These are phyloP conservation scores for Siniperca undulata DNA, from an alignment of 2,797 vertebrate species.

Conservation along the genomic window DNA sequence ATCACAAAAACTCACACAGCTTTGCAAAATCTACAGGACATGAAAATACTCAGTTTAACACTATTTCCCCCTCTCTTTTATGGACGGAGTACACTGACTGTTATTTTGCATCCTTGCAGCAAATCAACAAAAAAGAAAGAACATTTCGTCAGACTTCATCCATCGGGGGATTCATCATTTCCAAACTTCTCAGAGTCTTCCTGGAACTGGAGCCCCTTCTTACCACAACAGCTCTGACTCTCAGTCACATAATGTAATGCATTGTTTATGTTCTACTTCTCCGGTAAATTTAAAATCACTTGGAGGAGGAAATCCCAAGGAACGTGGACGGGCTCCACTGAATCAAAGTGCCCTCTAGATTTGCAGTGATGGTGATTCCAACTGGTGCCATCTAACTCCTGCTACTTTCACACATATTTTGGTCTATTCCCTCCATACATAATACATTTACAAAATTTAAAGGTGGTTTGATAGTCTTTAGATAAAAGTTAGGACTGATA, in stretches of 20 bases:
- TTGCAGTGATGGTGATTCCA: background rate
- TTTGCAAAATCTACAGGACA: background rate
- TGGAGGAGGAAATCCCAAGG: constrained; percentile 22
- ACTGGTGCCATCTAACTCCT: background rate
- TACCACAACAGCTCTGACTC: constrained; percentile 18
- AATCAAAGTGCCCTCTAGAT: background rate
- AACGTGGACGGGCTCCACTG: constrained; percentile 20
- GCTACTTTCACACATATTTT: background rate
- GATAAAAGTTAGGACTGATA: background rate
- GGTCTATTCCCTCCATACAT: background rate
- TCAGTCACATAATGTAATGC: background rate
- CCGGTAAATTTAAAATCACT: constrained; percentile 35
- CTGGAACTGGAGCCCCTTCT: constrained; percentile 12
- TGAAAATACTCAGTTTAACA: background rate
- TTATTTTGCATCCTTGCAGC: background rate
- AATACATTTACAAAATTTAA: background rate
- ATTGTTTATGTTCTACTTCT: constrained; percentile 9
- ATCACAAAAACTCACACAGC: background rate
- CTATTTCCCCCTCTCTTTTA: background rate
- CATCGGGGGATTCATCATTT: constrained; percentile 29
- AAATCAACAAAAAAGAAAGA: constrained; percentile 2
- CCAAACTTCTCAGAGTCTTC: constrained; percentile 19
- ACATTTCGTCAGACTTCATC: constrained; percentile 22
- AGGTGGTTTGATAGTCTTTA: background rate
- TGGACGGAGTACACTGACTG: background rate